Evolutionary conservation across 92 coral and sea anemone genomes (phyloP).

Genomic region (Parazoanthus darwini): DNA sequence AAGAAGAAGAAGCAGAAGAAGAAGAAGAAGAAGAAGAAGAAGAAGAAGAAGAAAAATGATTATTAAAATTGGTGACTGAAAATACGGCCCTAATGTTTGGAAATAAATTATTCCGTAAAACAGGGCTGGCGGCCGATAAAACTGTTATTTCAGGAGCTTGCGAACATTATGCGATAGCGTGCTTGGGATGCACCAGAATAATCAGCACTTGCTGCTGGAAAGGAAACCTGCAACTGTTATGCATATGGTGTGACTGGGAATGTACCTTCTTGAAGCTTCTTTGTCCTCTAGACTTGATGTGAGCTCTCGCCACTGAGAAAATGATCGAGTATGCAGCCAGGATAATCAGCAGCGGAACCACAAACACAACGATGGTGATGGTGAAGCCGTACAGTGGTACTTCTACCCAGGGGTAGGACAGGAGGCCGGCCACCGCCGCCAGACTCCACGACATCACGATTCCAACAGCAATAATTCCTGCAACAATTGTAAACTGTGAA

Average conservation of each 20-base stretch:
- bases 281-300: constrained; percentile 79
- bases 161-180: no score
- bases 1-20: no score
- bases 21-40: no score
- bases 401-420: constrained; percentile 22
- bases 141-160: no score
- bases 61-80: no score
- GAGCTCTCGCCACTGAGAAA: constrained; percentile 83
- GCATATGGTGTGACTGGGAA: background rate
- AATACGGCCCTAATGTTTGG: no score
- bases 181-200: no score
- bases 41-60: no score
- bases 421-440: constrained; percentile 58
- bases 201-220: no score
- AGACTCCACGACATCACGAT: constrained; percentile 63
- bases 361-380: constrained; percentile 56
- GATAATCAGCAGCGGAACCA: constrained; percentile 66
- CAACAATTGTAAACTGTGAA: no score
- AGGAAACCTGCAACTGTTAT: background rate
- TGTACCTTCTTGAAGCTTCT: constrained; percentile 79
- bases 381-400: constrained; percentile 52
- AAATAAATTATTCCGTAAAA: no score
- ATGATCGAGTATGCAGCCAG: constrained; percentile 67
- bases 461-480: constrained; percentile 35
- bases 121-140: no score